Evolutionary conservation across 2,888 invertebrate genomes (phyloP).

Genomic region (Linyphia triangularis): DNA sequence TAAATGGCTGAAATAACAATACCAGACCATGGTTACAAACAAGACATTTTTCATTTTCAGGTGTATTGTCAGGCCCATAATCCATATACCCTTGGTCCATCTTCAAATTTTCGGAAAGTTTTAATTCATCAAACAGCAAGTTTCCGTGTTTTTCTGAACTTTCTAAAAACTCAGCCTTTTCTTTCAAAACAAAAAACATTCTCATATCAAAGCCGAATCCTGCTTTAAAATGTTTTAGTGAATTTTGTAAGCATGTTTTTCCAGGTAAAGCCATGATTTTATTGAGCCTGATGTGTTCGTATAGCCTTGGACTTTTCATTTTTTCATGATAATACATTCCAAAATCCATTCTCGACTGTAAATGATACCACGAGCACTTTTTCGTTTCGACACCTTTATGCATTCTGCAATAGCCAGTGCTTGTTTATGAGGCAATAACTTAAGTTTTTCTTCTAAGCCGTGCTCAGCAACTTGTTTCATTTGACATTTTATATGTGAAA

Average conservation of each 20-base stretch:
- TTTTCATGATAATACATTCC: slow-evolving; percentile 5
- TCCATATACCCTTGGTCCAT: not conserved
- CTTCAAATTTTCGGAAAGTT: slow-evolving; percentile 7
- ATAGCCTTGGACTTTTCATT: slow-evolving; percentile 10
- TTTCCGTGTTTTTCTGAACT: not conserved
- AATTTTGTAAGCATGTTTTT: not conserved
- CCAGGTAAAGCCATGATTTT: slow-evolving; percentile 3
- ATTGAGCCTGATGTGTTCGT: not conserved
- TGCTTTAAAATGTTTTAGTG: not conserved
- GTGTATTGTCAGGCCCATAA: too few species aligned
- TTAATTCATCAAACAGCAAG: slow-evolving; percentile 14
- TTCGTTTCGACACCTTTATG: not conserved
- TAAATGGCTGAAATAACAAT: slow-evolving; percentile 35
- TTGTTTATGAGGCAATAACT: too few species aligned
- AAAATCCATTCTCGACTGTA: slow-evolving; percentile 19
- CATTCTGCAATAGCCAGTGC: not conserved
- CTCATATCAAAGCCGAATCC: not conserved
- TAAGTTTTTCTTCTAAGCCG: too few species aligned
- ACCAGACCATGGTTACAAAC: slow-evolving; percentile 40
- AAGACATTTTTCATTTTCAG: too few species aligned
- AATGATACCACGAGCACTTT: too few species aligned
- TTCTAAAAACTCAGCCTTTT: not conserved
- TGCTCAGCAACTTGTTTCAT: too few species aligned
- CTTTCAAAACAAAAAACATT: not conserved
- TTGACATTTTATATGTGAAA: too few species aligned